Evolutionary conservation across 1,140 invertebrate genomes (phyloP).

Genomic region (Drosophila murphyi): DNA sequence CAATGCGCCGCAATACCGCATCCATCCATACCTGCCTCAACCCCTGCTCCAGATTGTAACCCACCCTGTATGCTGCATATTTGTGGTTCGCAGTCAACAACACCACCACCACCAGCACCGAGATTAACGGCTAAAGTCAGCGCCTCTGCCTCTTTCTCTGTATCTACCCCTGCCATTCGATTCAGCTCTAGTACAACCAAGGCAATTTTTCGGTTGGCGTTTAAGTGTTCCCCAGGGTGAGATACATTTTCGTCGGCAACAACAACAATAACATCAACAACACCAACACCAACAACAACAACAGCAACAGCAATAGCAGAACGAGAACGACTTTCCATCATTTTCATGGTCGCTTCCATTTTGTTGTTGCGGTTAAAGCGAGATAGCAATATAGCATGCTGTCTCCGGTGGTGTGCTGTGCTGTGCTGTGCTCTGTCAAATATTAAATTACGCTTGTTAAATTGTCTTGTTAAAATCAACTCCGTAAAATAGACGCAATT

Average conservation of each 20-base stretch:
- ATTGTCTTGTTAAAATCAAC: constrained; percentile 84
- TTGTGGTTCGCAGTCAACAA: constrained; percentile 45
- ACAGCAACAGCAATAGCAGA: constrained; percentile 25
- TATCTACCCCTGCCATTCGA: background rate
- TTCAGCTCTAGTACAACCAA: constrained; percentile 34
- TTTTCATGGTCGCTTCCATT: constrained; percentile 81
- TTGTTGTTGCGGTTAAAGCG: constrained; percentile 70
- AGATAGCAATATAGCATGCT: constrained; percentile 10
- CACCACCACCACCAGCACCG: constrained; percentile 44
- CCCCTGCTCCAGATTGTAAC: constrained; percentile 18
- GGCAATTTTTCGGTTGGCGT: constrained; percentile 81
- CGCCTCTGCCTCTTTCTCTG: constrained; percentile 38
- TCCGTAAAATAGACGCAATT: constrained; percentile 83
- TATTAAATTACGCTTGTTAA: constrained; percentile 84
- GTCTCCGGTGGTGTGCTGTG: background rate
- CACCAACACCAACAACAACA: constrained; percentile 5
- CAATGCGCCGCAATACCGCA: constrained; percentile 44
- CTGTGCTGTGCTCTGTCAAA: constrained; percentile 73
- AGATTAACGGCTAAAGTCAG: constrained; percentile 80
- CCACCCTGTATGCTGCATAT: constrained; percentile 42
- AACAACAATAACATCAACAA: constrained; percentile 20
- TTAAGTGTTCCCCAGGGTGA: constrained; percentile 83
- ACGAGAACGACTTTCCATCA: constrained; percentile 76
- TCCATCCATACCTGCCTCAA: constrained; percentile 12
- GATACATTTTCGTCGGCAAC: constrained; percentile 73